Evolutionary conservation across 2,888 invertebrate genomes (phyloP), one percentile per base, ranked within the genome.

Genomic region (Rhogogaster chlorosoma): DNA sequence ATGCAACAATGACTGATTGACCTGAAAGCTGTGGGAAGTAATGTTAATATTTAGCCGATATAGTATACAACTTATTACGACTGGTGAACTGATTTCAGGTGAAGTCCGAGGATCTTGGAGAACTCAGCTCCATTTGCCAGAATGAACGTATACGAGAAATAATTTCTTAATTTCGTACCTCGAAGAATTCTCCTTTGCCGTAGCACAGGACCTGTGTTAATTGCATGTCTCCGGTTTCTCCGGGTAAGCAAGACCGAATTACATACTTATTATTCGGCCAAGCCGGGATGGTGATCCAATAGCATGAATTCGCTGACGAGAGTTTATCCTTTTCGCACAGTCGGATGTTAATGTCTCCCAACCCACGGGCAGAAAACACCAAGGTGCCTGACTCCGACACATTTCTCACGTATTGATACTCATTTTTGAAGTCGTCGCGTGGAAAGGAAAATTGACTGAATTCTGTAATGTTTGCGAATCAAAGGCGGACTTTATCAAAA

Each of bases 311-410:
- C 6, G 9, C 3, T 38, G 73, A 70, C 7, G 4, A 4, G 32
- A 15, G n/a, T 36, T 7, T n/a, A 18, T 7, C 5, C 36, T 70
- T 36, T 9, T 29, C 70, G 26, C 73, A 73, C 26, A 73, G 45
- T 42, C 9, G 38, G 22, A 73, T 5, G 22, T 42, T 26, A 45
- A 45, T 4, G 42, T 42, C 73, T 12, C 42, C 10, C 22, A 26
- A 73, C 9, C 42, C 73, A 12, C 73, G 73, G n/a, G 45, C 73
- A 5, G 73, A 73, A 73, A 73, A 73, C 26, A 73, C 45, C 36
- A 73, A 42, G 73, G 73, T 36, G 22, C 42, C 73, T 36, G 70
- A 70, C 32, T 36, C 0, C 10, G 70, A 2, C 70, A 70, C 70
- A 36, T 70, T 18, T 32, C 32, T 36, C 2, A 70, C 36, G 70